Percentiles rank a stretch among this genome's conserved stretches.
phyloP scores from a whole-genome alignment of 1,140 invertebrate genomes.

The Drosophila kurseongensis region DNA sequence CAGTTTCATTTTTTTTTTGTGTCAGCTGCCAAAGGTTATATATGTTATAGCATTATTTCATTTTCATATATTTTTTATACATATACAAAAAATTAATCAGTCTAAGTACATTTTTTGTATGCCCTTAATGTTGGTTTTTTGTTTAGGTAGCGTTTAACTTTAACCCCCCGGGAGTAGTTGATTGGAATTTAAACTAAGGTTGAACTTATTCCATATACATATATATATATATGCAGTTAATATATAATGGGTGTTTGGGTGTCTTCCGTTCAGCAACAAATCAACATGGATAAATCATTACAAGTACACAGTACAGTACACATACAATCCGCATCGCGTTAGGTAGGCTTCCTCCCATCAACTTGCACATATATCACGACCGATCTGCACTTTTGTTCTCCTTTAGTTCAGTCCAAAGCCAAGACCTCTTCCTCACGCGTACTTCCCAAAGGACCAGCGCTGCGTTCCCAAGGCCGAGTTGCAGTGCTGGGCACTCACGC shows the following conservation, averaged over 20 bases:
- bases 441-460: slow-evolving; percentile 86
- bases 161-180: slow-evolving; percentile 29
- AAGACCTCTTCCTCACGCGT: slow-evolving; percentile 59
- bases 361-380: slow-evolving; percentile 73
- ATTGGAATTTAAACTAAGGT: slow-evolving; percentile 58
- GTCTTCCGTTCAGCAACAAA: slow-evolving; percentile 58
- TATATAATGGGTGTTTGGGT: slow-evolving; percentile 38
- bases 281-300: slow-evolving; percentile 62
- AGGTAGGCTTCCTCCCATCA: slow-evolving; percentile 30
- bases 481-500: slow-evolving; percentile 90
- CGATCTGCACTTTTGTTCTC: slow-evolving; percentile 15
- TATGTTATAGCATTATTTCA: slow-evolving; percentile 46
- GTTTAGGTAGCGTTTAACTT: slow-evolving; percentile 12
- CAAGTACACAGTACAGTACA: slow-evolving; percentile 57
- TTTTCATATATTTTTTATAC: slow-evolving; percentile 55
- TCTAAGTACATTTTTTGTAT: slow-evolving; percentile 73
- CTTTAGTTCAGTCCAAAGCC: slow-evolving; percentile 27
- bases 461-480: slow-evolving; percentile 88
- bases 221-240: slow-evolving; percentile 26
- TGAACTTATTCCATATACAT: slow-evolving; percentile 43
- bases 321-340: slow-evolving; percentile 62
- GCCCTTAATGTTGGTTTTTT: slow-evolving; percentile 22
- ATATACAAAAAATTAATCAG: slow-evolving; percentile 83
- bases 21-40: slow-evolving; percentile 42
- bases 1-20: not conserved